Conservation (phyloP, 2,113 vertebrate species). For the Leuciscus idus region DNA sequence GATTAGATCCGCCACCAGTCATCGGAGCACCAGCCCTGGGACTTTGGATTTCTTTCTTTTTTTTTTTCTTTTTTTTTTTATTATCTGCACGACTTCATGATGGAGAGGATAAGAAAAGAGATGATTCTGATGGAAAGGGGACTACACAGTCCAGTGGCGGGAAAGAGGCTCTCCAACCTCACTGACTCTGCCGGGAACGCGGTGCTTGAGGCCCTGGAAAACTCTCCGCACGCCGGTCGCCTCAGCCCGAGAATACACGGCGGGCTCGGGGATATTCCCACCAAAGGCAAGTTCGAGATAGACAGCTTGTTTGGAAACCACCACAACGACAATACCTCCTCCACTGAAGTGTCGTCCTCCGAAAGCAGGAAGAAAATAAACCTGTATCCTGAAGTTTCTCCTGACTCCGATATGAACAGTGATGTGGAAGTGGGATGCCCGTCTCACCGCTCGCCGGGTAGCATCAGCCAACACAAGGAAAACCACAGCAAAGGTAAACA, state of each 20-base stretch:
- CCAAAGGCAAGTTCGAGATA: conserved; percentile 98
- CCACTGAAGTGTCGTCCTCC: conserved; percentile 87
- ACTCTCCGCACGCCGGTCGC: conserved; percentile 94
- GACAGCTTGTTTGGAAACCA: conserved; percentile 94
- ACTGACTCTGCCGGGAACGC: conserved; percentile 92
- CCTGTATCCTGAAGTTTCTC: conserved; percentile 92
- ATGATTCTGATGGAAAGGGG: conserved; percentile 99
- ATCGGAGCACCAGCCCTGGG: conserved; percentile 86
- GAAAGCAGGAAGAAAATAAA: conserved; percentile 94
- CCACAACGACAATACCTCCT: conserved; percentile 83
- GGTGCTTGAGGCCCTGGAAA: conserved; percentile 98
- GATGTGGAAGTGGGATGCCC: conserved; percentile 99
- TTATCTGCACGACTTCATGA: conserved; percentile 87
- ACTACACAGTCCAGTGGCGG: conserved; percentile 93
- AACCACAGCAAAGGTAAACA: conserved; percentile 92
- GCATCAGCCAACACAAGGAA: conserved; percentile 91
- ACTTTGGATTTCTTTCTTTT: conserved; percentile 77
- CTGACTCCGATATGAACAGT: conserved; percentile 96
- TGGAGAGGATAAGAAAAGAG: conserved; percentile 99
- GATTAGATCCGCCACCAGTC: conserved; percentile 92
- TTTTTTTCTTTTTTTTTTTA: conserved; percentile 56
- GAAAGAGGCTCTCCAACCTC: conserved; percentile 91
- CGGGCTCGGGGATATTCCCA: conserved; percentile 88
- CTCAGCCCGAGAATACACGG: conserved; percentile 95
- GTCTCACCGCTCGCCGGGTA: conserved; percentile 87